Evolutionary conservation across 2,888 invertebrate genomes (phyloP), one percentile per base, ranked within the genome.

Genomic region (Drosophila basisetae): DNA sequence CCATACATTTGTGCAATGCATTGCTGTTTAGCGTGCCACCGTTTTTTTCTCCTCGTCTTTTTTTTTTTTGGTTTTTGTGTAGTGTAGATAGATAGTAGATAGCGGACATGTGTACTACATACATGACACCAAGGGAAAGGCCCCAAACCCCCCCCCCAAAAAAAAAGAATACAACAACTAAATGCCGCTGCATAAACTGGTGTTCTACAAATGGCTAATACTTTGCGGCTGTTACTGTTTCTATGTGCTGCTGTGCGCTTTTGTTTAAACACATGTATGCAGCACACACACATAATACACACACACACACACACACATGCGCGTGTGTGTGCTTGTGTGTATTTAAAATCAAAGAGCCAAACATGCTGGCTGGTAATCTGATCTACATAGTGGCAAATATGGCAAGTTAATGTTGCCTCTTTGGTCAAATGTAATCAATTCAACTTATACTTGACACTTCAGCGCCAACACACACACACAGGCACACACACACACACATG

Each of bases 371-470:
- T 67, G 73, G 88, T 78, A 84, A 84, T 68, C 60, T 39, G 84
- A 84, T 84, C 80, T 69, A 63, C 72, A 80, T 68, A 72, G 68
- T 67, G 86, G 75, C 78, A 78, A 85, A 85, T 84, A 82, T 85
- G 83, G 72, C 81, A 73, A 83, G 67, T 70, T 66, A 75, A 68
- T 85, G 67, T 76, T 89, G 70, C 68, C 73, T 70, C 71, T 69
- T 78, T 79, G 73, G 68, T 71, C 75, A 82, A 87, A 80, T 80
- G 78, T 80, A 87, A 84, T 82, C 80, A 80, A 83, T 77, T 85
- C 80, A 80, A 81, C 74, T 74, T 80, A 62, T 79, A 79, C 84
- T 80, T 78, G 84, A 84, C 78, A 84, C 81, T 82, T 76, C 60
- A 75, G 68, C 75, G 69, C 80, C 64, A 69, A 69, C 73, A 80